Evolutionary conservation across 2,797 vertebrate genomes (phyloP), one percentile per base, ranked within the genome.

Genomic region (Miichthys miiuy): DNA sequence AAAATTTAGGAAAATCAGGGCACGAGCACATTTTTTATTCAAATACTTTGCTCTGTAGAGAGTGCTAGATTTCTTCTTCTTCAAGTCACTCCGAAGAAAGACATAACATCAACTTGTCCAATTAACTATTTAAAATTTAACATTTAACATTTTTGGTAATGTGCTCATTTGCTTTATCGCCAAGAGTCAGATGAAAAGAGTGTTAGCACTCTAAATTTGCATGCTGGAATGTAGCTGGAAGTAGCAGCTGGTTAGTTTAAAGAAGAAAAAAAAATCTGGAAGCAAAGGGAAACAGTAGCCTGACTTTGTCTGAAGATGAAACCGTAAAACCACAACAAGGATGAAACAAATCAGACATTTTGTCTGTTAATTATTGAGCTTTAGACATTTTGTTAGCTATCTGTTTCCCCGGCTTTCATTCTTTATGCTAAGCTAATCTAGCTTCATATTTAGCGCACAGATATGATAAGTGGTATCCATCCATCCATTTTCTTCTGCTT

Each of bases 361-460:
- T 30, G 18, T 27, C 5, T 58, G 25, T 23, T 50, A 56, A 42
- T 68, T 2, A 57, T 38, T 68, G 34, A 74, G 34, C 42, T 21
- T 48, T 47, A 44, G 16, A 50, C 9, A 44, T 25, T 21, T 34
- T 34, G 6, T 20, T 25, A 58, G 54, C 34, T 23, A 44, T 42
- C 42, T 71, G 44, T 47, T 60, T 21, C 6, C 7, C 17, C 5
- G 20, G 5, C 14, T 55, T 41, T 1, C 30, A 11, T 13, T 42
- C 41, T 48, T 25, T 56, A 68, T 42, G 20, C 30, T 73, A 65
- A 54, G 46, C 20, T 57, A 30, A 54, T 68, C 17, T 41, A 42
- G 17, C 30, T n/a, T 54, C 21, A 46, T 11, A 48, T 72, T 34
- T 71, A 17, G 51, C 8, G 2, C 1, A 46, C n/a, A 63, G 38